Percentiles rank a stretch among this genome's conserved stretches.
Conservation (phyloP, 2,888 invertebrate genomes). For the Ctena decussata region DNA sequence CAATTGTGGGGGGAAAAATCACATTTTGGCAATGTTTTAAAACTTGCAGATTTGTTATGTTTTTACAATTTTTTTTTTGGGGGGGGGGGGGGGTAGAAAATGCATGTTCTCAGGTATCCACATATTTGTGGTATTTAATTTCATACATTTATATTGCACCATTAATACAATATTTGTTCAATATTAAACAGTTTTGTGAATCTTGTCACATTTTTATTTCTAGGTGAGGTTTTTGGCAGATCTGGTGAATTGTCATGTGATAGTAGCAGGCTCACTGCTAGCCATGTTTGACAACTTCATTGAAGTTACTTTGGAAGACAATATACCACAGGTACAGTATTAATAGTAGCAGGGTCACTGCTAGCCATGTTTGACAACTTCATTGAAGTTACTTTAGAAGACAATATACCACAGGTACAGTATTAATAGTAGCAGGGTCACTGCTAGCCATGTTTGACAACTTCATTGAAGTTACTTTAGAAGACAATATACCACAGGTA, state of each 20-base stretch:
- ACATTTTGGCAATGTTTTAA: too few species aligned
- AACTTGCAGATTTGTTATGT: too few species aligned
- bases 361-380: conserved; percentile 96
- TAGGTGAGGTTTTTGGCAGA: conserved; percentile 97
- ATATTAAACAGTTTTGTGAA: too few species aligned
- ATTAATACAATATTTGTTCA: too few species aligned
- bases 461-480: conserved; percentile 97
- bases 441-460: conserved; percentile 96
- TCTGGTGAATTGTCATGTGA: conserved; percentile 98
- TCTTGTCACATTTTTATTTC: conserved; percentile 8
- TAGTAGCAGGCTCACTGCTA: conserved; percentile 96
- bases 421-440: conserved; percentile 95
- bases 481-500: conserved; percentile 97
- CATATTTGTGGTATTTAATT: too few species aligned
- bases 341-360: conserved; percentile 96
- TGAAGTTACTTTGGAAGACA: conserved; percentile 97
- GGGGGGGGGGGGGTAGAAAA: too few species aligned
- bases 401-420: conserved; percentile 95
- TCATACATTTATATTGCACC: too few species aligned
- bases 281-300: conserved; percentile 97
- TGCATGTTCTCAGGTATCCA: too few species aligned
- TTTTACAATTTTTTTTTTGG: too few species aligned
- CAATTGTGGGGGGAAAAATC: too few species aligned
- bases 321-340: conserved; percentile 96
- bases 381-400: conserved; percentile 97